phyloP scores from a whole-genome alignment of 2,113 vertebrate genomes.

The Edolisoma coerulescens region DNA sequence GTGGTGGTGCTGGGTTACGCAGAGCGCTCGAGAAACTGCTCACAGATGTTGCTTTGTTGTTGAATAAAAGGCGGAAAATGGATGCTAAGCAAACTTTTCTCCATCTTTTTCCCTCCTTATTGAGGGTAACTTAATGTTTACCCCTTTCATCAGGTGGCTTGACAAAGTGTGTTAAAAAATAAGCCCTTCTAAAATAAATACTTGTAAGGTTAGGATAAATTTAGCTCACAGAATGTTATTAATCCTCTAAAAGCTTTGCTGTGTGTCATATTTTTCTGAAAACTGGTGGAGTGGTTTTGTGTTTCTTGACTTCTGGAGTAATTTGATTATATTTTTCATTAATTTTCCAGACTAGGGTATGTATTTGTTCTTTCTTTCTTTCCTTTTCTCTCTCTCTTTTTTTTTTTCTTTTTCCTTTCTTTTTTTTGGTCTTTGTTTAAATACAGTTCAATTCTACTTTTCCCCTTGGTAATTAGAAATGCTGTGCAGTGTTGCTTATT shows the following conservation, averaged over 20 bases:
- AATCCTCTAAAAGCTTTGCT: neutral
- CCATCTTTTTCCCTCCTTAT: neutral
- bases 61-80: neutral
- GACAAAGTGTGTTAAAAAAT: neutral
- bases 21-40: neutral
- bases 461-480: neutral
- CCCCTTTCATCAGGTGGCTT: neutral
- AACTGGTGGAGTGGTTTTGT: neutral
- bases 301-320: neutral
- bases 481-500: neutral
- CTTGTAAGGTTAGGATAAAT: neutral
- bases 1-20: constrained; percentile 59
- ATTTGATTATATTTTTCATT: neutral
- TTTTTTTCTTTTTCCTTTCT: accelerated
- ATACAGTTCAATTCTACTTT: neutral
- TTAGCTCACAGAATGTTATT: neutral
- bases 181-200: neutral
- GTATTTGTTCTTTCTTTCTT: neutral
- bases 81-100: neutral
- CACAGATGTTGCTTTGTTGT: neutral
- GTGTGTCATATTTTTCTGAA: neutral
- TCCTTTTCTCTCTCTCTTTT: accelerated
- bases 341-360: neutral
- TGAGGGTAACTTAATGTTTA: neutral
- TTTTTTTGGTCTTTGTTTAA: neutral